A percentile compares a stretch with the other conserved stretches of the same genome.
Evolutionary conservation across 2,888 invertebrate genomes (phyloP).

Genomic region (Epiblema foenella): DNA sequence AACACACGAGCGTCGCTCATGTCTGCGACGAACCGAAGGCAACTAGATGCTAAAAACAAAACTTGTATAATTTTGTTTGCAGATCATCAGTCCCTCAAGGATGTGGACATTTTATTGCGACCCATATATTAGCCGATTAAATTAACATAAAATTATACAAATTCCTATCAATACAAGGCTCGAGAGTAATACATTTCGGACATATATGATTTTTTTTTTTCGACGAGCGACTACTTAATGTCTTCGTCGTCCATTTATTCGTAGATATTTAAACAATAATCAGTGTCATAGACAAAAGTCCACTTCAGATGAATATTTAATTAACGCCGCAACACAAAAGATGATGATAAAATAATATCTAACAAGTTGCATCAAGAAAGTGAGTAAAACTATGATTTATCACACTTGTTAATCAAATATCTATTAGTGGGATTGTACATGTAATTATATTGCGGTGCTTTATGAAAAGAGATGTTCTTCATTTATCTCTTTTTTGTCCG

Average conservation of each 20-base stretch:
- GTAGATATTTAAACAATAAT: conserved; percentile 37
- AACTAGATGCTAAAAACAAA: conserved; percentile 9
- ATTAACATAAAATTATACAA: conserved; percentile 28
- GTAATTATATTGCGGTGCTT: conserved; percentile 56
- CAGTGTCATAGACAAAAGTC: conserved; percentile 19
- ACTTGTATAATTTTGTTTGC: conserved; percentile 15
- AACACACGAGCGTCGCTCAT: conserved; percentile 27
- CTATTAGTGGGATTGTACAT: conserved; percentile 63
- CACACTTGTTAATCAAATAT: conserved; percentile 71
- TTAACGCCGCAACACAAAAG: conserved; percentile 62
- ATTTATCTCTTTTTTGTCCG: conserved; percentile 54
- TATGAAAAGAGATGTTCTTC: conserved; percentile 54
- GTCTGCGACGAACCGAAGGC: conserved; percentile 9
- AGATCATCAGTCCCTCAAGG: conserved; percentile 20
- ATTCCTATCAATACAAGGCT: neutral
- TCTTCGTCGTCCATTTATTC: conserved; percentile 11
- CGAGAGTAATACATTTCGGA: neutral
- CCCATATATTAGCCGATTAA: conserved; percentile 9
- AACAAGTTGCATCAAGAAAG: conserved; percentile 49
- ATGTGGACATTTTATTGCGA: conserved; percentile 1
- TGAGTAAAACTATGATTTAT: conserved; percentile 63
- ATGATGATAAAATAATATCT: conserved; percentile 46
- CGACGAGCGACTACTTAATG: conserved; percentile 16
- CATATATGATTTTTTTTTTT: neutral
- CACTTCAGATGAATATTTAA: conserved; percentile 49